phyloP scores from a whole-genome alignment of 2,888 invertebrate genomes.

The Napeogenes inachia region DNA sequence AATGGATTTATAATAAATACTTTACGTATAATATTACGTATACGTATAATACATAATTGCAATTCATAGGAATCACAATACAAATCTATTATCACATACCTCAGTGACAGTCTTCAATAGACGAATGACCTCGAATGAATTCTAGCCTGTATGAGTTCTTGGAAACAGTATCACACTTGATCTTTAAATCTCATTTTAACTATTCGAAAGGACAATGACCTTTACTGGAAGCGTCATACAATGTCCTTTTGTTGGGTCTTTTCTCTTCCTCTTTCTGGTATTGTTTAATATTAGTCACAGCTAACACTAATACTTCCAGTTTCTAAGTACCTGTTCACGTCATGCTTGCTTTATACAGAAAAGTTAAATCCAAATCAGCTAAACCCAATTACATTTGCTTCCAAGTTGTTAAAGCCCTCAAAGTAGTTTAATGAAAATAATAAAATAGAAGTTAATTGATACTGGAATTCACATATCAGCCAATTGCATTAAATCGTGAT shows the following conservation, averaged over 20 bases:
- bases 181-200: not conserved
- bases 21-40: no score
- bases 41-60: no score
- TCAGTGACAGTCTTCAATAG: not conserved
- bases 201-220: not conserved
- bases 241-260: constrained; percentile 18
- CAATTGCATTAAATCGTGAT: no score
- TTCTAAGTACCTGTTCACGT: not conserved
- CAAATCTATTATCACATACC: not conserved
- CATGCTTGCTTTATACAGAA: not conserved
- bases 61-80: not conserved
- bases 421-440: no score
- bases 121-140: not conserved
- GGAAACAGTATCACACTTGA: not conserved
- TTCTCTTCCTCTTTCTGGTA: constrained; percentile 24
- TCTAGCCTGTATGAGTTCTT: not conserved
- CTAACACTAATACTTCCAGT: not conserved
- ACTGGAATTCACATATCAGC: no score
- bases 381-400: not conserved
- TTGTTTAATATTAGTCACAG: constrained; percentile 12
- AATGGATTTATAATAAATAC: not conserved
- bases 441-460: no score
- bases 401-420: no score
- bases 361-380: not conserved
- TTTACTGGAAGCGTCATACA: constrained; percentile 1